phyloP scores from a whole-genome alignment of 2,113 vertebrate species.

The Chloropsis hardwickii region DNA sequence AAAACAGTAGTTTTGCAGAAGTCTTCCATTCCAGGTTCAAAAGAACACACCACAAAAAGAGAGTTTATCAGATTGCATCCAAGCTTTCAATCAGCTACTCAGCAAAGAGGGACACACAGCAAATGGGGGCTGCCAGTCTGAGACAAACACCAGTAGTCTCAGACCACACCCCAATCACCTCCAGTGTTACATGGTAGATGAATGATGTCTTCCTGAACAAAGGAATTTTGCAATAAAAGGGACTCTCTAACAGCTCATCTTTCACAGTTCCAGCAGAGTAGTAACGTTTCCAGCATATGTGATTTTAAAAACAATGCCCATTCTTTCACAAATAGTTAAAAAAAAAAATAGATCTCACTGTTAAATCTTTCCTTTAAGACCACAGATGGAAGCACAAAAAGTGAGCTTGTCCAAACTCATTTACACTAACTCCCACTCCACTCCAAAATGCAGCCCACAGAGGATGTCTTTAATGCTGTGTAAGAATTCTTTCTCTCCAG shows the following conservation, averaged over 20 bases:
- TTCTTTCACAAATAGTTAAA: neutral
- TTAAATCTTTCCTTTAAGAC: conserved; percentile 2
- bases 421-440: conserved; percentile 13
- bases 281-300: neutral
- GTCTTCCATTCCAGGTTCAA: neutral
- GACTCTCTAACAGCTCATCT: neutral
- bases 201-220: neutral
- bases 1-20: neutral
- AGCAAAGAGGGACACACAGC: neutral
- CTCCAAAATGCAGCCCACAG: neutral
- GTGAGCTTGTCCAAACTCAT: neutral
- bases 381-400: conserved; percentile 14
- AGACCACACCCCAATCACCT: neutral
- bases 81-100: neutral
- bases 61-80: neutral
- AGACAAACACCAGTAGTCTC: neutral
- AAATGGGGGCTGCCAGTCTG: neutral
- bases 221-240: neutral
- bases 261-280: neutral
- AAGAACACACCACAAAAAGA: neutral
- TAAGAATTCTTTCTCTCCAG: neutral
- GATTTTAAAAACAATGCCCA: neutral
- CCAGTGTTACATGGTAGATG: rapidly evolving
- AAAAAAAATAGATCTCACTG: neutral
- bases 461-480: neutral